Evolutionary conservation across 1,140 invertebrate species (phyloP).

Genomic region (fruit fly (Drosophila melanogaster)): Release_6_plus_ISO1_MT NT_037436.4:7861001-7861500

Average conservation of each 20-base stretch:
- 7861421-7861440: slow-evolving; percentile 45
- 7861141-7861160: slow-evolving; percentile 3
- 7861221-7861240: not conserved
- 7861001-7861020: slow-evolving; percentile 63
- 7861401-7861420: slow-evolving; percentile 70
- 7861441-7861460: slow-evolving; percentile 22
- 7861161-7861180: too few species aligned
- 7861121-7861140: slow-evolving; percentile 7
- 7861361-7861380: slow-evolving; percentile 43
- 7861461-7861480: slow-evolving; percentile 71
- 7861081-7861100: slow-evolving; percentile 61
- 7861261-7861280: too few species aligned
- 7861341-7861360: slow-evolving; percentile 56
- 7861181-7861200: too few species aligned
- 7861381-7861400: slow-evolving; percentile 76
- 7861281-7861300: not conserved
- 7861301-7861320: slow-evolving; percentile 4
- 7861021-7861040: slow-evolving; percentile 65
- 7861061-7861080: slow-evolving; percentile 54
- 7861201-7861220: too few species aligned
- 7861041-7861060: slow-evolving; percentile 63
- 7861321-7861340: slow-evolving; percentile 47
- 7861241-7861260: not conserved
- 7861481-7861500: slow-evolving; percentile 49
- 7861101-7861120: slow-evolving; percentile 14